These are phyloP conservation scores for Rhincodon typus DNA, from an alignment of 2,797 vertebrate genomes.

Conservation along the genomic window DNA sequence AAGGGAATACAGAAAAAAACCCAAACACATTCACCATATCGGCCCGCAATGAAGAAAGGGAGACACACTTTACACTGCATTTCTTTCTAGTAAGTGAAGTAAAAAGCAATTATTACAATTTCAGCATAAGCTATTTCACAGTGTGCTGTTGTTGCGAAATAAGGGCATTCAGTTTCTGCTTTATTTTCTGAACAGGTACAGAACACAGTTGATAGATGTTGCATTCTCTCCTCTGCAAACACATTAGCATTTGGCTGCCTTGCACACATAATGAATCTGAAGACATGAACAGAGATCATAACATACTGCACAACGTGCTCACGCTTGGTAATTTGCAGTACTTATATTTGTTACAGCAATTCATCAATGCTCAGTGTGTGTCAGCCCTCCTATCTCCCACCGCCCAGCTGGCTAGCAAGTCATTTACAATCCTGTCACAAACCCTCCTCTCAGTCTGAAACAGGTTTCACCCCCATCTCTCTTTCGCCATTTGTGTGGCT, in stretches of 20 bases:
- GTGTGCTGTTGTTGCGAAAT: not conserved
- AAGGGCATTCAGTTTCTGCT: not conserved
- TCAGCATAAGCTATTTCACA: not conserved
- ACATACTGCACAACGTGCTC: not conserved
- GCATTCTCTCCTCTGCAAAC: not conserved
- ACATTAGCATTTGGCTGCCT: slow-evolving; percentile 1
- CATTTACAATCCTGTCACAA: slow-evolving; percentile 2
- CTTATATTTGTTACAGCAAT: not conserved
- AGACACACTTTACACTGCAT: not conserved
- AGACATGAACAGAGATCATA: not conserved
- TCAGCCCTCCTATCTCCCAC: not conserved
- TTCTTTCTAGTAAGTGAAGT: not conserved
- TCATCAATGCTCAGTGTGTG: not conserved
- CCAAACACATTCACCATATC: not conserved
- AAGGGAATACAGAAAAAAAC: not conserved
- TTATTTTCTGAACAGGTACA: too few species aligned
- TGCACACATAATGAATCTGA: not conserved
- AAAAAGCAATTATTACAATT: not conserved
- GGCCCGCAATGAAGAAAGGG: not conserved
- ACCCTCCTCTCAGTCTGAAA: not conserved
- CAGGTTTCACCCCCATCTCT: too few species aligned
- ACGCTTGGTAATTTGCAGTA: not conserved
- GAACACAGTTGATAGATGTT: not conserved
- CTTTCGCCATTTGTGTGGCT: not conserved
- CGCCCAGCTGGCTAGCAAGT: not conserved